Conservation (phyloP, 2,113 vertebrate species). For the Balaenoptera acutorostrata region DNA sequence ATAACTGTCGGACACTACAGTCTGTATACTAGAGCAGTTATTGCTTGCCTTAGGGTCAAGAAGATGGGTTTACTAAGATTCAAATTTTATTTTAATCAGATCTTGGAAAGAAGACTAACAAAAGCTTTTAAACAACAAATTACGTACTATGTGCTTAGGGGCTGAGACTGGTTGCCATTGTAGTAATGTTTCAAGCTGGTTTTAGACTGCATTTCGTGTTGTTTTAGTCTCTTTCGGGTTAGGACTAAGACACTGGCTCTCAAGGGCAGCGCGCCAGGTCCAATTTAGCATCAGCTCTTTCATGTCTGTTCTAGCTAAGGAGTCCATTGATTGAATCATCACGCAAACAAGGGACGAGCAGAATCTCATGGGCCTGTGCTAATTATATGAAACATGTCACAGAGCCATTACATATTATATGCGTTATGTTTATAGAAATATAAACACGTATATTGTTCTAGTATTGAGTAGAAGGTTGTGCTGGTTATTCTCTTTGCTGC, state of each 20-base stretch:
- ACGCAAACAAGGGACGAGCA: not conserved
- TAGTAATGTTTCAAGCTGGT: not conserved
- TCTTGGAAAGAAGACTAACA: not conserved
- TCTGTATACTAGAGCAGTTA: not conserved
- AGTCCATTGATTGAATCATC: slow-evolving; percentile 33
- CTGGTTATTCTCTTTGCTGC: not conserved
- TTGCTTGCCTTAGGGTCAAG: not conserved
- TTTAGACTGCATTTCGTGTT: not conserved
- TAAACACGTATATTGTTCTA: fast-evolving
- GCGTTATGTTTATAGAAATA: not conserved
- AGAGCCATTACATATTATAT: not conserved
- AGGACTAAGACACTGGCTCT: slow-evolving; percentile 8
- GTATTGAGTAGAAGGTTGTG: not conserved
- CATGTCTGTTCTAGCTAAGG: slow-evolving; percentile 22
- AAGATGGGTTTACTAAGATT: not conserved
- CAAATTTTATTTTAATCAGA: not conserved
- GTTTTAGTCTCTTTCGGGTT: not conserved
- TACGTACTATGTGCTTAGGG: not conserved
- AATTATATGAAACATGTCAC: not conserved
- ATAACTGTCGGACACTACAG: not conserved
- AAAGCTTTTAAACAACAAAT: not conserved
- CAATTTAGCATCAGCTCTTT: not conserved
- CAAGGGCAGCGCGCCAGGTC: slow-evolving; percentile 1
- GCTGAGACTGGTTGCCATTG: not conserved
- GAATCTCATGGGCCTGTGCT: not conserved